A percentile compares a stretch with the other conserved stretches of the same genome.
Conservation (phyloP, 2,888 invertebrate genomes). For the Magallana nippona region DNA sequence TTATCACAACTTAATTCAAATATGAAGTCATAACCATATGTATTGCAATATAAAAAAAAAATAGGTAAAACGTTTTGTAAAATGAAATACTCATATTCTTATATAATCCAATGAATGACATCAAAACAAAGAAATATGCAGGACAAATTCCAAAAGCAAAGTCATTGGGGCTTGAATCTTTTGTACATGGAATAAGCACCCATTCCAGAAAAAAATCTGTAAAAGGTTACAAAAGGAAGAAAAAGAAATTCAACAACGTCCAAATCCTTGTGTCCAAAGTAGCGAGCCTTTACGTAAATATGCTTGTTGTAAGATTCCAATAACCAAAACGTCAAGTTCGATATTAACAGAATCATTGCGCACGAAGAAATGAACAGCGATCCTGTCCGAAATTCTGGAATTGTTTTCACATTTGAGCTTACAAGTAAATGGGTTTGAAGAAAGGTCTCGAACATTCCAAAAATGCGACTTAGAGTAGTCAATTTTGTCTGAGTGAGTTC, state of each 20-base stretch:
- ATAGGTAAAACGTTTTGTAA: too few species aligned
- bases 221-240: neutral
- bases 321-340: neutral
- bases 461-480: neutral
- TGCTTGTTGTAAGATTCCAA: neutral
- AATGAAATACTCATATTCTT: too few species aligned
- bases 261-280: neutral
- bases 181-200: slow-evolving; percentile 11
- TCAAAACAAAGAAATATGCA: too few species aligned
- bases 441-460: neutral
- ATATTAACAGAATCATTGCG: neutral
- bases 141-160: too few species aligned
- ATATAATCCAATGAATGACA: too few species aligned
- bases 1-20: too few species aligned
- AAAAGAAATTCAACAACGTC: neutral
- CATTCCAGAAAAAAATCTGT: slow-evolving; percentile 13
- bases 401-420: neutral
- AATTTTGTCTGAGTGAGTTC: neutral
- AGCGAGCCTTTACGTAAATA: neutral
- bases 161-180: neutral
- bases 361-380: neutral
- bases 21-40: too few species aligned
- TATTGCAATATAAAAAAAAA: too few species aligned
- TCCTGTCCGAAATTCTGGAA: neutral
- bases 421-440: neutral